Base-by-base conservation (phyloP, 2,797 vertebrate genomes). In the Lithobates pipiens region DNA sequence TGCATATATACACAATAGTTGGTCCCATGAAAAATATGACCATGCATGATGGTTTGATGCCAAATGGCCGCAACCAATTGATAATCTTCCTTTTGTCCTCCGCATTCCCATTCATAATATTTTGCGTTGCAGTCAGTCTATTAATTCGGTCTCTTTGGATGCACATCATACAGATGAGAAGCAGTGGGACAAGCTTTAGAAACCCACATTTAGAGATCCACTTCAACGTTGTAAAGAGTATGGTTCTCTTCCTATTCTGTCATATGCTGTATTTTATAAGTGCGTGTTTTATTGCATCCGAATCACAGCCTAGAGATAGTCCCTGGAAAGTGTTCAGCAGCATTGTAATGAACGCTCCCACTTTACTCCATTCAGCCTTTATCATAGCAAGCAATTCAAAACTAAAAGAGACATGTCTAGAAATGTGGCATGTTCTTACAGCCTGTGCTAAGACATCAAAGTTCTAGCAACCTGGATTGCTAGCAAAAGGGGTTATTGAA, bases 201-300 rank as follows among this genome's bases (percentile, higher is more conserved):
- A 32, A 8, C 39, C 57, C 80, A 21, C 9, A 75, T 11, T 39
- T 75, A 25, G 44, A 44, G 4, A 25, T 36, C 42, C 80, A 74
- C 25, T 21, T 74, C 7, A 74, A 11, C 32, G 80, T 39, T 18
- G 23, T 82, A 9, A 82, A 75, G 21, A 67, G 57, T 42, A 65
- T 82, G 54, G n/a, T 73, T n/a, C 15, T 73, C 34, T 73, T 68
- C 46, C 27, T 82, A 11, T 5, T 44, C 46, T 18, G 70, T 10
- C 54, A 82, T 0, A 21, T 80, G 9, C 1, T 73, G 15, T 82
- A 5, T 21, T 82, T 63, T 25, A 18, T 18, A 39, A 39, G 32
- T 39, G n/a, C 7, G 0, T 36, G 13, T 27, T 5, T 65, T n/a
- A 25, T 1, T n/a, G 3, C 21, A 32, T 9, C 23, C 3, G 16